Evolutionary conservation across 2,797 vertebrate species (phyloP).

Genomic region (Tokudaia muenninki): DNA sequence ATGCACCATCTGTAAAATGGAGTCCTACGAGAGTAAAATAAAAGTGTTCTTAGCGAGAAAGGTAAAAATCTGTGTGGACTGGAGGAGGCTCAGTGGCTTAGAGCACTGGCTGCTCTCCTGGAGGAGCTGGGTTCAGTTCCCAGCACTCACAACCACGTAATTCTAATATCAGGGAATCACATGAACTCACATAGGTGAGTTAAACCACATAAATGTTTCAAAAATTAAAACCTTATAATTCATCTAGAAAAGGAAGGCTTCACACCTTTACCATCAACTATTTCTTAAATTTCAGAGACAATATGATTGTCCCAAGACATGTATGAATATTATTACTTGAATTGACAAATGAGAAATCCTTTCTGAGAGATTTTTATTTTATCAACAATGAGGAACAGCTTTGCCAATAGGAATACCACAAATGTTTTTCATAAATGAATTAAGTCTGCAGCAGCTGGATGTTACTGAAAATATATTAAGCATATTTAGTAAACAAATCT

Average conservation of each 20-base stretch:
- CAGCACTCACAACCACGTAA: not conserved
- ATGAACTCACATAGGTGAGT: not conserved
- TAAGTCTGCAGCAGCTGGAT: not conserved
- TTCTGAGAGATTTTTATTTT: constrained; percentile 22
- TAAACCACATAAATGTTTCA: not conserved
- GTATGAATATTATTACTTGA: constrained; percentile 17
- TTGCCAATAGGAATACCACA: constrained; percentile 36
- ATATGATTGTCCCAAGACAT: not conserved
- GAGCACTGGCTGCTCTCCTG: not conserved
- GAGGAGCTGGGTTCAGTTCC: not conserved
- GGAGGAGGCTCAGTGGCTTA: not conserved
- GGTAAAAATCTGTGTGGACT: not conserved
- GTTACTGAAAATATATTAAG: constrained; percentile 42
- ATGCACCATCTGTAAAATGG: not conserved
- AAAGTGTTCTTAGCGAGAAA: not conserved
- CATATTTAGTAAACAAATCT: not conserved
- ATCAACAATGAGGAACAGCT: constrained; percentile 9
- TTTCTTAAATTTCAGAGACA: constrained; percentile 52
- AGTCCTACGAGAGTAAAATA: not conserved
- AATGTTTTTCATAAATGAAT: constrained; percentile 55
- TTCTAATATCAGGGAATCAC: not conserved
- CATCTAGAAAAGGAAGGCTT: not conserved
- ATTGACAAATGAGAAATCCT: constrained; percentile 39
- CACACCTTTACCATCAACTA: not conserved
- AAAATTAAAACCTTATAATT: not conserved